Evolutionary conservation across 2,888 invertebrate genomes (phyloP).

Genomic region (Falcaria lacertinaria): DNA sequence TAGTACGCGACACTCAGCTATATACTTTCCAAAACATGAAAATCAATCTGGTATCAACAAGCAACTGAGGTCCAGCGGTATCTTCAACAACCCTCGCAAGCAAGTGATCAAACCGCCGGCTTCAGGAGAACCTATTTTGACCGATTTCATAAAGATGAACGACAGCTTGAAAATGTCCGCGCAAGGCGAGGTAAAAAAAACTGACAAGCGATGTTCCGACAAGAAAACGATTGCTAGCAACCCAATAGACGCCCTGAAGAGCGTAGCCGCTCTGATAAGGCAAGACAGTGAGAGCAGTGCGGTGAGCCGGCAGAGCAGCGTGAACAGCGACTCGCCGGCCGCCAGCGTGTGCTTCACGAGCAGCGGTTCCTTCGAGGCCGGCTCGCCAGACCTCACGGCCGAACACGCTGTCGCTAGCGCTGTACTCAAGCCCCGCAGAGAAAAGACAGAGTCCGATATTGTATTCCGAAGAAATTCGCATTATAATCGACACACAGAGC

Average conservation of each 20-base stretch:
- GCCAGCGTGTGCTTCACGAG: slow-evolving; percentile 61
- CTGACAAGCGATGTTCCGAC: slow-evolving; percentile 41
- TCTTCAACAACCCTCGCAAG: slow-evolving; percentile 84
- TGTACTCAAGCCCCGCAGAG: slow-evolving; percentile 85
- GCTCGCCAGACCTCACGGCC: slow-evolving; percentile 62
- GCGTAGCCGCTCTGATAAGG: slow-evolving; percentile 62
- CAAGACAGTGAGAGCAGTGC: slow-evolving; percentile 61
- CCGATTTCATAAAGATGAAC: slow-evolving; percentile 83
- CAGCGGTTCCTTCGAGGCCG: slow-evolving; percentile 55
- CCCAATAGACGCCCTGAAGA: slow-evolving; percentile 69
- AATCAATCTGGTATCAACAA: slow-evolving; percentile 64
- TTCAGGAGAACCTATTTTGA: slow-evolving; percentile 84
- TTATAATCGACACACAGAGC: slow-evolving; percentile 66
- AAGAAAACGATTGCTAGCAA: slow-evolving; percentile 47
- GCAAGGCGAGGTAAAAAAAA: slow-evolving; percentile 59
- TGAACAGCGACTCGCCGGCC: slow-evolving; percentile 66
- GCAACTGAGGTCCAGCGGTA: slow-evolving; percentile 83
- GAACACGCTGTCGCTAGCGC: slow-evolving; percentile 48
- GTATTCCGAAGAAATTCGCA: slow-evolving; percentile 82
- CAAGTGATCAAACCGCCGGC: slow-evolving; percentile 67
- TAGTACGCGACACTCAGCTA: slow-evolving; percentile 87
- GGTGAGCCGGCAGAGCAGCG: slow-evolving; percentile 63
- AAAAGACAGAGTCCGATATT: slow-evolving; percentile 94
- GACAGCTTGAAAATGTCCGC: slow-evolving; percentile 71
- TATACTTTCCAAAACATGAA: slow-evolving; percentile 80